These are phyloP conservation scores for Epinotia demarniana DNA, from an alignment of 2,888 invertebrate genomes.

Conservation along the genomic window DNA sequence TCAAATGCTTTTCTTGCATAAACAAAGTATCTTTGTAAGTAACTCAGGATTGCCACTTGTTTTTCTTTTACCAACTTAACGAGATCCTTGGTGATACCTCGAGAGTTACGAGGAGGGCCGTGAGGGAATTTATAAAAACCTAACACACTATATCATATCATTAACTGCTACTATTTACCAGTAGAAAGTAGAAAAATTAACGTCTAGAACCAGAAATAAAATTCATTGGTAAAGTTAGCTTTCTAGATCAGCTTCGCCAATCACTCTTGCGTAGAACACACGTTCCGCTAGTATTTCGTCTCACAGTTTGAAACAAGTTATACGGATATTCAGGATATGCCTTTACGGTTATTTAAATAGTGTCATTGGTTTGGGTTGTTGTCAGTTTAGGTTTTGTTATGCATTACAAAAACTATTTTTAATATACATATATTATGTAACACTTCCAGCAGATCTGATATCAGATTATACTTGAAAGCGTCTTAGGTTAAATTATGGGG, in stretches of 20 bases:
- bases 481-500: background rate
- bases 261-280: no score
- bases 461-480: no score
- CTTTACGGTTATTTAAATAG: background rate
- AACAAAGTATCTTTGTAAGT: slow-evolving; percentile 35
- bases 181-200: no score
- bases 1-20: slow-evolving; percentile 35
- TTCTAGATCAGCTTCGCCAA: no score
- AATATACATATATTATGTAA: background rate
- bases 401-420: background rate
- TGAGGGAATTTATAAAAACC: background rate
- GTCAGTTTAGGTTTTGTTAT: background rate
- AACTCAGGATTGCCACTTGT: background rate
- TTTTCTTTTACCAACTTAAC: background rate
- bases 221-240: no score
- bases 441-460: background rate
- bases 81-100: background rate
- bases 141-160: no score
- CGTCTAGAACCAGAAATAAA: no score
- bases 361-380: background rate
- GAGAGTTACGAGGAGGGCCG: background rate
- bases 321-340: background rate
- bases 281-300: background rate
- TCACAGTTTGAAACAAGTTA: background rate
- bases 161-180: no score